Conservation (phyloP, 2,888 invertebrate genomes). For the Hofmannophila pseudospretella region DNA sequence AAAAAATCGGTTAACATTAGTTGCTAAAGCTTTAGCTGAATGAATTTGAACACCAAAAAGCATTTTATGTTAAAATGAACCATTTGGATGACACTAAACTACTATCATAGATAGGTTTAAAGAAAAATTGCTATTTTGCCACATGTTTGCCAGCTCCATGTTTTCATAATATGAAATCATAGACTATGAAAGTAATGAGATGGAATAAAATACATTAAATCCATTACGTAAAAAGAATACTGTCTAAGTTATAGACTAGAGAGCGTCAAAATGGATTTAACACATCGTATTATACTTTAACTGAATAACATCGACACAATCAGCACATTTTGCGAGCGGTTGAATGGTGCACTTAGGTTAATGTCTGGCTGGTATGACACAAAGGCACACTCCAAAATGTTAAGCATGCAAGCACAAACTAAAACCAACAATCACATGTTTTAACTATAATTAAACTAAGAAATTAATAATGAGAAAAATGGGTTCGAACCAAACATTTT, state of each 20-base stretch:
- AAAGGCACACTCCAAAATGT: neutral
- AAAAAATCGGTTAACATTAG: constrained; percentile 3
- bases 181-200: too few species aligned
- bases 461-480: too few species aligned
- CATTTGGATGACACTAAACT: too few species aligned
- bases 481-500: too few species aligned
- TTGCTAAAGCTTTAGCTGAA: constrained; percentile 10
- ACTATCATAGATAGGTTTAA: too few species aligned
- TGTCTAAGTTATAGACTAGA: neutral
- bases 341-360: constrained; percentile 8
- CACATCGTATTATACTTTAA: constrained; percentile 11
- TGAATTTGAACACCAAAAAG: neutral
- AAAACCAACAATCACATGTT: too few species aligned
- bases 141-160: neutral
- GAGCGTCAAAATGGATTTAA: constrained; percentile 21
- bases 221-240: too few species aligned
- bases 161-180: too few species aligned
- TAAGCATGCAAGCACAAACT: constrained; percentile 1
- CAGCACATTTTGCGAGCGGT: constrained; percentile 37
- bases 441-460: too few species aligned
- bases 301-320: constrained; percentile 10
- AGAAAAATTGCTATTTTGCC: too few species aligned
- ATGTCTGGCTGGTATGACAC: neutral
- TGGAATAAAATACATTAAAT: constrained; percentile 21
- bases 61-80: neutral